These are phyloP conservation scores for Champsocephalus gunnari DNA, from an alignment of 2,797 vertebrate species.

Conservation along the genomic window DNA sequence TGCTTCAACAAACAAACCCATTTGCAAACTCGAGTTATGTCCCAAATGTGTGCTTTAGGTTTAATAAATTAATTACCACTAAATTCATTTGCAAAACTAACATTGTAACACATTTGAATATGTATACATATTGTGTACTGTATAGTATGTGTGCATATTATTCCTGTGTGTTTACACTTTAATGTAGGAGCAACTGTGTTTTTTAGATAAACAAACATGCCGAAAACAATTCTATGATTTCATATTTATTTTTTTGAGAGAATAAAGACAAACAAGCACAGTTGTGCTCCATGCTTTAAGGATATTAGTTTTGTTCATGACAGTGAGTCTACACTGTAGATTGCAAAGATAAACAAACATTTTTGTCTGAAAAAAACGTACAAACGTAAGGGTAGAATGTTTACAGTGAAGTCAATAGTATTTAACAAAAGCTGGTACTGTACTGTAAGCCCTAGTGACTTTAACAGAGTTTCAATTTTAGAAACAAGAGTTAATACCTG, in stretches of 20 bases:
- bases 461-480: conserved; percentile 25
- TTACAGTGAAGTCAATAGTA: not conserved
- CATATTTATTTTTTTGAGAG: too few species aligned
- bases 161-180: not conserved
- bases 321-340: not conserved
- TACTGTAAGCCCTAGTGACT: conserved; percentile 8
- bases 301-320: not conserved
- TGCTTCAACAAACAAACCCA: too few species aligned
- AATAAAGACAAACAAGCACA: not conserved
- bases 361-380: not conserved
- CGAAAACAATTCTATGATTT: not conserved
- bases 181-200: not conserved
- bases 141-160: too few species aligned
- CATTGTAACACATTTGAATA: not conserved
- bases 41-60: not conserved
- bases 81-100: not conserved
- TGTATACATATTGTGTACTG: too few species aligned
- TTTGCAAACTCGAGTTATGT: not conserved
- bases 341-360: not conserved
- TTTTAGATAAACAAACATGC: conserved; percentile 1
- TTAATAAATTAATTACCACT: not conserved
- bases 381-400: not conserved
- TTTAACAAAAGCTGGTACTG: not conserved
- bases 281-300: not conserved
- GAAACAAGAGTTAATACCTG: conserved; percentile 32